These are phyloP conservation scores for Zoanthus solanderi DNA, from an alignment of 92 coral and sea anemone species.

Conservation along the genomic window DNA sequence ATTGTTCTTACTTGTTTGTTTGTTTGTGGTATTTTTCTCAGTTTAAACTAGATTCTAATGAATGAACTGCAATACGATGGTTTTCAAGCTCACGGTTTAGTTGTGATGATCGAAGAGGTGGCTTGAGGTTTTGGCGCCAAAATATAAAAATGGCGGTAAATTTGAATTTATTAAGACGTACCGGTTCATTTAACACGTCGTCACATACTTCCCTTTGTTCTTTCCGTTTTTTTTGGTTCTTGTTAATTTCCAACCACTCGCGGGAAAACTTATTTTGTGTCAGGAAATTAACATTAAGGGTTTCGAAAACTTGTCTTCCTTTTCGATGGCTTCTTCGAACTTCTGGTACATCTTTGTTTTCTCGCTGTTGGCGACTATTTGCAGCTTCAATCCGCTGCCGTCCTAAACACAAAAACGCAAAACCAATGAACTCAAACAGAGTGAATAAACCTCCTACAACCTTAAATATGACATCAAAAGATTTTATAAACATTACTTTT, in stretches of 20 bases:
- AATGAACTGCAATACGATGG: no score
- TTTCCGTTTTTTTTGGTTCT: conserved; percentile 53
- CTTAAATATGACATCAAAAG: background rate
- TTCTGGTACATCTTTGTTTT: conserved; percentile 56
- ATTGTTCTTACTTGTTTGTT: no score
- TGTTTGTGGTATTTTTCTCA: no score
- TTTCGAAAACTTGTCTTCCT: conserved; percentile 87
- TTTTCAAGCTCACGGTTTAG: no score
- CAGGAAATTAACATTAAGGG: conserved; percentile 80
- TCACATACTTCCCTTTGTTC: conserved; percentile 52
- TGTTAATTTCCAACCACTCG: conserved; percentile 59
- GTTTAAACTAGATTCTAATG: no score
- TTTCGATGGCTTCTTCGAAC: conserved; percentile 89
- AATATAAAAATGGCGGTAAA: conserved; percentile 93
- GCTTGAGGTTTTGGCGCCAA: conserved; percentile 69
- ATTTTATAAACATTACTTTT: background rate
- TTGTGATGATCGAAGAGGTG: background rate
- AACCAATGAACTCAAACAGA: background rate
- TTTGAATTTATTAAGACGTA: conserved; percentile 74
- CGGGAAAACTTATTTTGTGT: conserved; percentile 78
- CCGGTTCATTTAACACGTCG: conserved; percentile 78
- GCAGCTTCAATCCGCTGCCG: background rate
- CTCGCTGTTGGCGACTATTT: conserved; percentile 15
- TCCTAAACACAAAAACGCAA: conserved; percentile 1
- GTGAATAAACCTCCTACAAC: background rate